Evolutionary conservation across 2,888 invertebrate species (phyloP).

Genomic region (Troides helena): DNA sequence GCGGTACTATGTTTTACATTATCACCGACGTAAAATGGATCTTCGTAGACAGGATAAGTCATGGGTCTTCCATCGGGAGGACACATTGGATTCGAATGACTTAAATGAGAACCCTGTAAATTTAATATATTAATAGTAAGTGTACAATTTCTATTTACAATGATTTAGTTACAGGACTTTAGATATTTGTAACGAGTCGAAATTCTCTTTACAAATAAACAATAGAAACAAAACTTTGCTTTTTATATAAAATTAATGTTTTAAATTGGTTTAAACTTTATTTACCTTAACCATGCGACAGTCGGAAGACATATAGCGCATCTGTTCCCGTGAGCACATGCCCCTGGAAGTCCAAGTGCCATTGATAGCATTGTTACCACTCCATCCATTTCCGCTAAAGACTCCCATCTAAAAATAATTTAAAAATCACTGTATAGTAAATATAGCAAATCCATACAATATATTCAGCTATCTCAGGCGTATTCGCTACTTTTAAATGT

Average conservation of each 20-base stretch:
- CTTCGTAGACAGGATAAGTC: conserved; percentile 64
- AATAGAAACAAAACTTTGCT: too few relatives aligned
- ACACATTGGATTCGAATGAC: conserved; percentile 54
- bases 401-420: conserved; percentile 58
- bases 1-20: conserved; percentile 44
- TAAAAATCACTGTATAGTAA: conserved; percentile 36
- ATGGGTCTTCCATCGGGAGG: conserved; percentile 64
- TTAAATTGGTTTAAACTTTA: neutral
- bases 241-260: too few relatives aligned
- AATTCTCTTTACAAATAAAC: too few relatives aligned
- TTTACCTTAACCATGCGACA: conserved; percentile 65
- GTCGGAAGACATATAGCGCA: conserved; percentile 61
- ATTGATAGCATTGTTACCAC: conserved; percentile 48
- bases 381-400: conserved; percentile 58
- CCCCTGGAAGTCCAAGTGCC: conserved; percentile 58
- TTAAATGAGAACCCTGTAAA: conserved; percentile 59
- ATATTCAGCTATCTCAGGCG: too few relatives aligned
- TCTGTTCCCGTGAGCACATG: conserved; percentile 61
- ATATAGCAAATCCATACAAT: neutral
- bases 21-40: conserved; percentile 53
- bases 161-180: too few relatives aligned
- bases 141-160: too few relatives aligned
- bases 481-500: too few relatives aligned
- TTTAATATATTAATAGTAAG: neutral
- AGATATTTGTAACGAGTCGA: too few relatives aligned